phyloP scores from a whole-genome alignment of 2,797 vertebrate genomes.

The Xerus rutilus region DNA sequence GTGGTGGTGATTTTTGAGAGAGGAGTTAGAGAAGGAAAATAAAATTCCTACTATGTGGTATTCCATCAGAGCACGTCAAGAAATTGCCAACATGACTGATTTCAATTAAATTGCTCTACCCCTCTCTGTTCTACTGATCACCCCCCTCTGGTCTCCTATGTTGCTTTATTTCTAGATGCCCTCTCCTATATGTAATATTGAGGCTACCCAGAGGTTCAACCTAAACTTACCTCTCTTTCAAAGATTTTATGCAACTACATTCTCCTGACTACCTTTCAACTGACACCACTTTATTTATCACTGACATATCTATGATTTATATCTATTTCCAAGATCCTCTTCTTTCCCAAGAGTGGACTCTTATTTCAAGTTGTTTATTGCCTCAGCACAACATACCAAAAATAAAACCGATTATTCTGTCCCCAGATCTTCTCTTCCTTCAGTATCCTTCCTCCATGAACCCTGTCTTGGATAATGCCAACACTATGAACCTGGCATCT shows the following conservation, averaged over 20 bases:
- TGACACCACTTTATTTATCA: conserved; percentile 1
- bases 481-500: neutral
- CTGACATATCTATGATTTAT: neutral
- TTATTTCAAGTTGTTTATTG: conserved; percentile 34
- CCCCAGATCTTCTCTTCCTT: neutral
- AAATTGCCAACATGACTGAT: neutral
- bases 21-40: neutral
- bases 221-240: conserved; percentile 25
- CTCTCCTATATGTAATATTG: neutral
- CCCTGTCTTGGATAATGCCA: neutral
- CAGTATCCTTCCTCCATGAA: neutral
- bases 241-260: conserved; percentile 45
- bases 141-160: neutral
- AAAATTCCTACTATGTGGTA: neutral
- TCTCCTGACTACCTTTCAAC: neutral
- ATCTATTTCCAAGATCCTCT: conserved; percentile 22
- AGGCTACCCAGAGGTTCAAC: neutral
- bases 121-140: neutral
- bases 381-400: neutral
- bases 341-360: neutral
- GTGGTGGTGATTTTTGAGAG: neutral
- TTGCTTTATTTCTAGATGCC: neutral
- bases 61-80: neutral
- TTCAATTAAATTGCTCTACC: neutral
- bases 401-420: neutral